These are phyloP conservation scores for Halisarca cf. caerulea DNA, from an alignment of 37 sponge, comb jelly and placozoan genomes.

Conservation along the genomic window DNA sequence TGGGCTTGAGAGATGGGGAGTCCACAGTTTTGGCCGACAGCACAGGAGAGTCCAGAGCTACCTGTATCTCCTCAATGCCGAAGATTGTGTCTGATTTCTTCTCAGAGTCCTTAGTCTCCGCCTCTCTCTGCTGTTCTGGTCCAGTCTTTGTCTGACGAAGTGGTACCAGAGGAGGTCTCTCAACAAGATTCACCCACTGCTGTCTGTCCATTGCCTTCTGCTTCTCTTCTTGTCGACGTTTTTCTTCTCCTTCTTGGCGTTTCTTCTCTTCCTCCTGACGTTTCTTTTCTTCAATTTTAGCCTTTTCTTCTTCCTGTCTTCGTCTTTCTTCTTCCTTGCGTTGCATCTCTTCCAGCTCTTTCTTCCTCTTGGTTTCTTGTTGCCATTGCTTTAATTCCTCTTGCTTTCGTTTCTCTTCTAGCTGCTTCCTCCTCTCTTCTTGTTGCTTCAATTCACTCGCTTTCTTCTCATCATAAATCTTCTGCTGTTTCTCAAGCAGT, in stretches of 20 bases:
- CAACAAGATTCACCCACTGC: too few relatives aligned
- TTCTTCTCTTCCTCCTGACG: conserved; percentile 18
- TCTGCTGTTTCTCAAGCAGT: background rate
- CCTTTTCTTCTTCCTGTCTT: conserved; percentile 44
- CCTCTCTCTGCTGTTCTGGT: background rate
- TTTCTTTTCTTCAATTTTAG: conserved; percentile 27
- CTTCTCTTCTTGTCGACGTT: background rate
- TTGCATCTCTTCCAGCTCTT: background rate
- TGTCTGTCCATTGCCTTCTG: background rate
- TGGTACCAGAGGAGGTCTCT: too few relatives aligned
- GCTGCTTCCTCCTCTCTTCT: background rate
- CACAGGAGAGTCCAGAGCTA: background rate
- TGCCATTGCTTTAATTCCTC: conserved; percentile 7
- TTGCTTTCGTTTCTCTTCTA: background rate
- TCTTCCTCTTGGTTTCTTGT: background rate
- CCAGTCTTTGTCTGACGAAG: background rate
- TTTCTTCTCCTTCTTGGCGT: background rate
- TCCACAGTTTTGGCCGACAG: background rate
- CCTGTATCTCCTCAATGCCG: background rate
- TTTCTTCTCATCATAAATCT: background rate
- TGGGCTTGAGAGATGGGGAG: background rate
- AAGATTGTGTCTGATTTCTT: background rate
- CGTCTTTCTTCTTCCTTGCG: conserved; percentile 21
- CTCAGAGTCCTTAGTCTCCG: background rate
- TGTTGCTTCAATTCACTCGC: background rate